Base-by-base conservation (phyloP, 2,888 invertebrate genomes). In the Papilio elwesi region DNA sequence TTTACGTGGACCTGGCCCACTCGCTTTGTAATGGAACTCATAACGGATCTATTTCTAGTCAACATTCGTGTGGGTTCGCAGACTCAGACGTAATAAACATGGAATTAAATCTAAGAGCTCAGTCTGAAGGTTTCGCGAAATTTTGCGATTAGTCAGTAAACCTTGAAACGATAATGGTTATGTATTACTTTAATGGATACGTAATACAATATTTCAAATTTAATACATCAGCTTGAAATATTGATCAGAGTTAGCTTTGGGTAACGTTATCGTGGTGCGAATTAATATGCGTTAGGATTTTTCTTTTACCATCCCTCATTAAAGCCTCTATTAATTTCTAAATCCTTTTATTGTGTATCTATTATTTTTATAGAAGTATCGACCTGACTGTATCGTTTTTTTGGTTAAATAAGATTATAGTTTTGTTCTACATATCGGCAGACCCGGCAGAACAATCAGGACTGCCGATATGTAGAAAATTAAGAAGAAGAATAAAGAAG, bases 111-210 rank as follows among this genome's bases (percentile, higher is more conserved):
- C 49, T 62, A 63, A 68, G 48, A 65, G 65, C 70, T 49, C 48
- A 15, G 38, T 62, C 53, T 71, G 59, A 71, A 71, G 67, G 67
- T 62, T 67, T 67, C 67, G 67, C 52, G 62, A 71, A 67, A 71
- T 71, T 71, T 62, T 26, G 52, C 67, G 26, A 52, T 70, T 70
- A 70, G 57, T 68, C 68, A 68, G 13, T 48, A 53, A 55, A 55
- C 70, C 64, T 70, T 64, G 53, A 52, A 70, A 53, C 55, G 57
- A 26, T 36, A 48, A 47, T 26, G 43, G n/a, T 36, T 65, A 48
- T 65, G 48, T 53, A 6, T 64, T 16, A 16, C 26, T 64, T 64
- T 48, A 2, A 53, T 6, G 64, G 26, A 49, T 26, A 26, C 1
- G n/a, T 52, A 13, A 38, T 4, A 36, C 6, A 36, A 57, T 57